phyloP scores from a whole-genome alignment of 2,113 vertebrate genomes.

The Aptenodytes patagonicus region DNA sequence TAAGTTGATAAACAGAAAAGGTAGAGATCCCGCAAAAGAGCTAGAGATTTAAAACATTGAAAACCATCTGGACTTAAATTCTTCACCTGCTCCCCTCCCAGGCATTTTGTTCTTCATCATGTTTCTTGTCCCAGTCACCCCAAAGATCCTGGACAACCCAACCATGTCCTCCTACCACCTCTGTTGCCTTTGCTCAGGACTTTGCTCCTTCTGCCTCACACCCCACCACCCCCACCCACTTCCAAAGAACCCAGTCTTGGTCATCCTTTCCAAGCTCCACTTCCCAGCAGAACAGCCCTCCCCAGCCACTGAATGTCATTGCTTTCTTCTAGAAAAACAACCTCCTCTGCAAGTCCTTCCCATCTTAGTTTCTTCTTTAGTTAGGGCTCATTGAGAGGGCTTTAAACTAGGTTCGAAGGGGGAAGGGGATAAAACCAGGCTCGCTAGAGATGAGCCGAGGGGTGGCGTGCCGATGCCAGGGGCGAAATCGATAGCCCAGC shows the following conservation, averaged over 20 bases:
- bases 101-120: background rate
- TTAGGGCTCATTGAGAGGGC: no score
- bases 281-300: background rate
- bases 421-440: no score
- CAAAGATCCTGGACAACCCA: background rate
- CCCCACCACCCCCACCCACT: rapidly evolving
- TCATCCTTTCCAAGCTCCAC: background rate
- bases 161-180: background rate
- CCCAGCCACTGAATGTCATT: background rate
- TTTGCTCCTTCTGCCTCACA: background rate
- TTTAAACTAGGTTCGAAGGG: no score
- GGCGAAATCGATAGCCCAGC: no score
- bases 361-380: background rate
- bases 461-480: no score
- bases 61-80: background rate
- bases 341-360: background rate
- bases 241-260: background rate
- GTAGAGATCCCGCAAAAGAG: background rate
- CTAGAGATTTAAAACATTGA: background rate
- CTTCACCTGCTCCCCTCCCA: background rate
- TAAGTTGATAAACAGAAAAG: background rate
- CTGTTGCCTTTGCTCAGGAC: background rate
- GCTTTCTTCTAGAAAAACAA: background rate
- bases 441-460: no score
- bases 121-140: background rate